Conservation (phyloP, 2,797 vertebrate species). For the Enteromius thamalakanensis region DNA sequence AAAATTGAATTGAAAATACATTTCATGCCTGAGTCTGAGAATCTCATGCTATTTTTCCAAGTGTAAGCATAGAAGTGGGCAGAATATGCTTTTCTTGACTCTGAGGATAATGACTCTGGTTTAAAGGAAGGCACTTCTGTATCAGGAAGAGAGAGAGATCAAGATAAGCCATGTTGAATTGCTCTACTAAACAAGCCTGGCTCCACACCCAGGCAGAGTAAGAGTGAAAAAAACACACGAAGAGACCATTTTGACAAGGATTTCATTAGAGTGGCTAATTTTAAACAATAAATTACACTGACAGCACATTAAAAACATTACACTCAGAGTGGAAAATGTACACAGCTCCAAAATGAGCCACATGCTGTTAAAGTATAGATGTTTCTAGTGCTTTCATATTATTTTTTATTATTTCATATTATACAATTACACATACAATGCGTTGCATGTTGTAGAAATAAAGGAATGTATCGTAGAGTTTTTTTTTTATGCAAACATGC, state of each 20-base stretch:
- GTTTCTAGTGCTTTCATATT: too few species aligned
- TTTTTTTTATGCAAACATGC: neutral
- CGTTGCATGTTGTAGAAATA: neutral
- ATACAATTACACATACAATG: neutral
- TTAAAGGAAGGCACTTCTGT: neutral
- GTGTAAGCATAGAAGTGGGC: neutral
- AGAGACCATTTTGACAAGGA: neutral
- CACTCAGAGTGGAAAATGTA: neutral
- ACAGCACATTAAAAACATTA: neutral
- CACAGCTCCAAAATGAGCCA: too few species aligned
- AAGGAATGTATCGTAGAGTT: neutral
- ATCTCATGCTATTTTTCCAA: slow-evolving; percentile 14
- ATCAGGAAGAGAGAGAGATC: neutral
- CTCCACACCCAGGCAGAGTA: slow-evolving; percentile 3
- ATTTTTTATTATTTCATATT: too few species aligned
- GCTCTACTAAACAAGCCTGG: neutral
- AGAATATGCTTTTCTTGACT: slow-evolving; percentile 40
- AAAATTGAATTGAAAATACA: neutral
- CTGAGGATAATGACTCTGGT: neutral
- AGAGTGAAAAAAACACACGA: neutral
- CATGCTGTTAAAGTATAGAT: too few species aligned
- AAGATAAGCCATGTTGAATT: slow-evolving; percentile 14
- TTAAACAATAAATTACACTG: neutral
- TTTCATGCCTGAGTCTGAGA: neutral
- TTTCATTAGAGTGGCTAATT: neutral